phyloP scores from a whole-genome alignment of 1,140 invertebrate species.

The Anastatus disparis region DNA sequence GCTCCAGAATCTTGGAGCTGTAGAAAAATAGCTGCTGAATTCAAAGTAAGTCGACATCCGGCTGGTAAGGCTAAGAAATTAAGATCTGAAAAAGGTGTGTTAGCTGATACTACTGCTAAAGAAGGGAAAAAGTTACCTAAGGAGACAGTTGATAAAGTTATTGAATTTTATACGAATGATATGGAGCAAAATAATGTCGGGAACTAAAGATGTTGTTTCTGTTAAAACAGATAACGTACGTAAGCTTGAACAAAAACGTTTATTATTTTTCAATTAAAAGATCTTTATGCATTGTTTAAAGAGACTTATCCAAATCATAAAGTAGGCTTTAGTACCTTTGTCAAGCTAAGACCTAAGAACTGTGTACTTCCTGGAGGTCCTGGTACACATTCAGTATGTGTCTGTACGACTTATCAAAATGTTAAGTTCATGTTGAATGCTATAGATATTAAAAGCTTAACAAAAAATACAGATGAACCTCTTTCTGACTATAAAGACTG shows the following conservation, averaged over 20 bases:
- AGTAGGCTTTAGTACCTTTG: constrained; percentile 31
- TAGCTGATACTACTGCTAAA: background rate
- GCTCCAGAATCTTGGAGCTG: background rate
- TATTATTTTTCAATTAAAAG: constrained; percentile 27
- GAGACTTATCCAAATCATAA: constrained; percentile 1
- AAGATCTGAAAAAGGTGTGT: background rate
- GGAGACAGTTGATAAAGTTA: background rate
- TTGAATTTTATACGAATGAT: background rate
- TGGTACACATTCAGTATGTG: constrained; percentile 17
- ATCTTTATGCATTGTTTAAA: constrained; percentile 21
- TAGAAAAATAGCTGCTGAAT: background rate
- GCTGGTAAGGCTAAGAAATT: background rate
- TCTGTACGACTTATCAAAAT: constrained; percentile 18
- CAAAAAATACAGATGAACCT: constrained; percentile 10
- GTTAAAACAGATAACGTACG: background rate
- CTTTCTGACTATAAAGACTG: constrained; percentile 23
- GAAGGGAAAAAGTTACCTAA: background rate
- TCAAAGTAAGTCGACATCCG: background rate
- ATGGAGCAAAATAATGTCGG: background rate
- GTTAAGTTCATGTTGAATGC: constrained; percentile 16
- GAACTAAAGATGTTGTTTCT: background rate
- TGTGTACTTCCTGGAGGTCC: constrained; percentile 25
- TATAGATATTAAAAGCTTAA: constrained; percentile 2
- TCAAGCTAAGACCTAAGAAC: constrained; percentile 3
- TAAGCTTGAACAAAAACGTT: constrained; percentile 14